Conservation (phyloP, 2,888 invertebrate genomes). For the Pedicia rivosa region DNA sequence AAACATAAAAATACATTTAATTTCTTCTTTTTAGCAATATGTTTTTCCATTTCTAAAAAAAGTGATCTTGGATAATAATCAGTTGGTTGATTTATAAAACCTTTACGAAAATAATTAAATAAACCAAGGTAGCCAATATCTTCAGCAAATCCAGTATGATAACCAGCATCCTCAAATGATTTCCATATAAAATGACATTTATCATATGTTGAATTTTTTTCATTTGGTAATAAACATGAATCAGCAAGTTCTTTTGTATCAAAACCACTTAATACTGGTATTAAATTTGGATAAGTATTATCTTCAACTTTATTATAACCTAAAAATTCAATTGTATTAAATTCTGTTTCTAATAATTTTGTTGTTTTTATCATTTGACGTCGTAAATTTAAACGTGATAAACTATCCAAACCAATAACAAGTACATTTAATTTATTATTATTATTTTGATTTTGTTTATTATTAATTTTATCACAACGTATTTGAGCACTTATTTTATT, state of each 20-base stretch:
- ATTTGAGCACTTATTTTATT: slow-evolving; percentile 22
- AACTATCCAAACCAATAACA: slow-evolving; percentile 68
- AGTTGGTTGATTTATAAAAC: slow-evolving; percentile 64
- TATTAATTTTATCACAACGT: slow-evolving; percentile 14
- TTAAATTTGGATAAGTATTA: slow-evolving; percentile 83
- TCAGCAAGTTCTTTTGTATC: slow-evolving; percentile 44
- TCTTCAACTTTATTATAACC: slow-evolving; percentile 91
- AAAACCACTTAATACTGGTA: slow-evolving; percentile 62
- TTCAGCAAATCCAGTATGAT: slow-evolving; percentile 66
- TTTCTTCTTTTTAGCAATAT: slow-evolving; percentile 43
- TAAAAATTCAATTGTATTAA: slow-evolving; percentile 57
- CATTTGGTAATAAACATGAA: slow-evolving; percentile 45
- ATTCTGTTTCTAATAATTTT: slow-evolving; percentile 35
- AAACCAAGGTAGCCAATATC: slow-evolving; percentile 63
- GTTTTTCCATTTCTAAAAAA: slow-evolving; percentile 46
- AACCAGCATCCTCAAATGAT: slow-evolving; percentile 52
- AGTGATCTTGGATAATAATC: slow-evolving; percentile 73
- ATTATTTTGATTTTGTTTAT: slow-evolving; percentile 6
- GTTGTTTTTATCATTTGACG: slow-evolving; percentile 65
- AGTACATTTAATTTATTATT: slow-evolving; percentile 43
- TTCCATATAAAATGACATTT: slow-evolving; percentile 76
- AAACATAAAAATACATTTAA: slow-evolving; percentile 53
- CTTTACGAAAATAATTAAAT: slow-evolving; percentile 63
- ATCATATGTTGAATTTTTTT: slow-evolving; percentile 45
- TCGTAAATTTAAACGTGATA: slow-evolving; percentile 71